Percentiles rank a stretch among this genome's conserved stretches.
These are phyloP conservation scores for Corvus cornix DNA, from an alignment of 2,113 vertebrate genomes.

Conservation along the genomic window DNA sequence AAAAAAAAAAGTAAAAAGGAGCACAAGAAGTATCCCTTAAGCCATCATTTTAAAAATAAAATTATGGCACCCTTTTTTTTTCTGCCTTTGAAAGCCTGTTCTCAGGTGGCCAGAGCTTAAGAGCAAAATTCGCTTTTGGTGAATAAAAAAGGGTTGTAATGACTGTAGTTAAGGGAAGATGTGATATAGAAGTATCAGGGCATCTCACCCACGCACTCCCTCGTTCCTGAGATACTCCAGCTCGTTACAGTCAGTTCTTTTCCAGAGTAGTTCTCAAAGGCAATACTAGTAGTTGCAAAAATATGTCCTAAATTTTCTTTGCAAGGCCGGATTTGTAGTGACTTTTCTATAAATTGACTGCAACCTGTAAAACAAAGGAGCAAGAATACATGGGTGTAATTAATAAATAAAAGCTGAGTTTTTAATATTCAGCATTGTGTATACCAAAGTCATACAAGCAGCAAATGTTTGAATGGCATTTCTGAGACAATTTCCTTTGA, in stretches of 20 bases:
- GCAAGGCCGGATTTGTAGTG: not conserved
- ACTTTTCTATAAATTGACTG: not conserved
- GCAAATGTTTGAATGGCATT: not conserved
- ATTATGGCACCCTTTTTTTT: not conserved
- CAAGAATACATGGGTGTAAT: not conserved
- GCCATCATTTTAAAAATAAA: not conserved
- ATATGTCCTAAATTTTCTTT: not conserved
- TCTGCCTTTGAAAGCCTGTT: not conserved
- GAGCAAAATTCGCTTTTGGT: not conserved
- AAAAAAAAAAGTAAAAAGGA: not conserved
- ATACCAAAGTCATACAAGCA: not conserved
- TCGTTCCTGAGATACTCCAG: not conserved
- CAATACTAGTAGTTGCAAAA: not conserved
- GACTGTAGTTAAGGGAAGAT: not conserved
- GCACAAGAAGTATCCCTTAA: not conserved
- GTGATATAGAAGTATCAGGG: not conserved
- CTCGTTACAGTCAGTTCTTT: not conserved
- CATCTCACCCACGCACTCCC: accelerated
- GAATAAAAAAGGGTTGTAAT: not conserved
- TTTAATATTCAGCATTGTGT: not conserved
- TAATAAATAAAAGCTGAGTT: accelerated
- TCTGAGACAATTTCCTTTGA: not conserved
- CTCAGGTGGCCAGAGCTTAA: not conserved
- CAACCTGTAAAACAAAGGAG: not conserved
- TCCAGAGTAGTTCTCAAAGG: not conserved